A percentile compares a stretch with the other conserved stretches of the same genome.
Evolutionary conservation across 1,140 invertebrate genomes (phyloP).

Genomic region (Lithobius niger): DNA sequence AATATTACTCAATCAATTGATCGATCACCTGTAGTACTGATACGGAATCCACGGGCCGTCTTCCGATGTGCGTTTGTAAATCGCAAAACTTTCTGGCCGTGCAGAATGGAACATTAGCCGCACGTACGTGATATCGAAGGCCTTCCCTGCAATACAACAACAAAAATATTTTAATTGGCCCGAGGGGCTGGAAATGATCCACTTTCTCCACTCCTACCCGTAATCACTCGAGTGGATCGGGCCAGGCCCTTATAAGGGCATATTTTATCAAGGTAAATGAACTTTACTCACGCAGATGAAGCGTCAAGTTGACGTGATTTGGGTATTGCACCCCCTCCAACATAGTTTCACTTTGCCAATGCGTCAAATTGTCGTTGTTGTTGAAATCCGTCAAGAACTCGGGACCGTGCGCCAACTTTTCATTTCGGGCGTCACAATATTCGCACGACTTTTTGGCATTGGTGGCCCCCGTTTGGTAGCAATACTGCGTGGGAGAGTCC

Average conservation of each 20-base stretch:
- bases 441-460: conserved; percentile 44
- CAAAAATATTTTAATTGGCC: too few species aligned
- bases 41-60: conserved; percentile 81
- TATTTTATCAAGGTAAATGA: too few species aligned
- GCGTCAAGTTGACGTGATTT: conserved; percentile 79
- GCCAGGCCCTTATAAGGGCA: too few species aligned
- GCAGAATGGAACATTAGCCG: conserved; percentile 85
- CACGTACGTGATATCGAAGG: conserved; percentile 95
- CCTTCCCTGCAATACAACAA: conserved; percentile 59
- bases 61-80: conserved; percentile 74
- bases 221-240: too few species aligned
- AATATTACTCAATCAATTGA: background rate
- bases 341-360: conserved; percentile 99
- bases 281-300: conserved; percentile 64
- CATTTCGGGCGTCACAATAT: conserved; percentile 38
- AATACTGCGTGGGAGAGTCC: conserved; percentile 59
- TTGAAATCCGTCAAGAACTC: conserved; percentile 82
- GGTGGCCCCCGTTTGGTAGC: conserved; percentile 64
- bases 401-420: conserved; percentile 49
- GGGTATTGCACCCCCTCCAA: conserved; percentile 78
- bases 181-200: too few species aligned
- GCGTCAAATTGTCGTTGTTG: conserved; percentile 75
- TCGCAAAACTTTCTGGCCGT: conserved; percentile 90
- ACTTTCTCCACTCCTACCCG: too few species aligned
- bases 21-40: conserved; percentile 75